Evolutionary conservation across 1,140 invertebrate species (phyloP).

Genomic region (Camponotus vicinus): DNA sequence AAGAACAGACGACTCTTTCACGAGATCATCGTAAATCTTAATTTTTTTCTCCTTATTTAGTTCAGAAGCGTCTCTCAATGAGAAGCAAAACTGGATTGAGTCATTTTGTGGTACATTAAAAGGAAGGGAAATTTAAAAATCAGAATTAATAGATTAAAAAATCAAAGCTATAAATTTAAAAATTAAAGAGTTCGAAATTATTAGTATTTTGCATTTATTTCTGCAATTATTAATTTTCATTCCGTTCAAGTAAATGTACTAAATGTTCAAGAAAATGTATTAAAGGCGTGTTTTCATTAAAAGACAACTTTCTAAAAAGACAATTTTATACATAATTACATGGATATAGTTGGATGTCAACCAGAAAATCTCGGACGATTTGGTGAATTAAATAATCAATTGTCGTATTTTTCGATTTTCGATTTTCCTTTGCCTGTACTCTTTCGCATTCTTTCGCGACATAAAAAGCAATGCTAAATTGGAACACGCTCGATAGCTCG

Average conservation of each 20-base stretch:
- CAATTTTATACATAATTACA: background rate
- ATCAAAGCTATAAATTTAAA: background rate
- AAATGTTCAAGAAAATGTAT: background rate
- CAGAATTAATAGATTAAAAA: background rate
- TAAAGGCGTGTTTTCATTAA: background rate
- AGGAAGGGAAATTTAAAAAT: background rate
- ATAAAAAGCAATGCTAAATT: slow-evolving; percentile 3
- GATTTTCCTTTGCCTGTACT: too few relatives aligned
- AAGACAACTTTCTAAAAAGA: background rate
- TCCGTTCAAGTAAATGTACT: background rate
- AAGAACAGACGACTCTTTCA: background rate
- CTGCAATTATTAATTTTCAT: background rate
- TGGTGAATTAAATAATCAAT: background rate
- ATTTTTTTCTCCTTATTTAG: background rate
- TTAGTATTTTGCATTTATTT: background rate
- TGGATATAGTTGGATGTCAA: too few relatives aligned
- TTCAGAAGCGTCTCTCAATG: background rate
- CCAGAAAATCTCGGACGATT: background rate
- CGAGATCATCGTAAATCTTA: background rate
- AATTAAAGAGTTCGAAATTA: background rate
- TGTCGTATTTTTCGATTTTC: background rate
- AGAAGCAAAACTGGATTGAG: background rate
- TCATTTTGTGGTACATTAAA: background rate
- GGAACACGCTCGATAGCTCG: background rate
- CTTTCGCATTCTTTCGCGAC: background rate